Conservation (phyloP, 2,888 invertebrate genomes). For the Cephus pulcher region DNA sequence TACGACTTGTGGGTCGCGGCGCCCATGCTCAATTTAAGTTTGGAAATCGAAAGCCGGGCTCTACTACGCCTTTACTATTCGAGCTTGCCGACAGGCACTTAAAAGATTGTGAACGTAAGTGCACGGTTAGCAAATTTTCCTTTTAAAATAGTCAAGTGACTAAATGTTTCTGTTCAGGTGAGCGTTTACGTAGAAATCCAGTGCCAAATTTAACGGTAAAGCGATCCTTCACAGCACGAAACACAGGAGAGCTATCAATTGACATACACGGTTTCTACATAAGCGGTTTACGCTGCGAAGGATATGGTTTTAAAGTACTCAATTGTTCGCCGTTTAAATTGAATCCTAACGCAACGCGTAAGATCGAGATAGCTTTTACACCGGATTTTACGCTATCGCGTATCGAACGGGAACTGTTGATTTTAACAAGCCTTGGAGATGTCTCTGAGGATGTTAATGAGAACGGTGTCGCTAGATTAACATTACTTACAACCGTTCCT, state of each 20-base stretch:
- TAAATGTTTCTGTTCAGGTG: slow-evolving; percentile 32
- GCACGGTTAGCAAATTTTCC: slow-evolving; percentile 9
- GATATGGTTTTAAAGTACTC: slow-evolving; percentile 82
- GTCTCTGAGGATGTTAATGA: slow-evolving; percentile 20
- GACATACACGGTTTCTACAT: slow-evolving; percentile 76
- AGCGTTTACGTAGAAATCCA: slow-evolving; percentile 57
- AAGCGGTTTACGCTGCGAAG: slow-evolving; percentile 77
- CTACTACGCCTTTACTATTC: slow-evolving; percentile 80
- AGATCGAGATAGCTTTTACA: slow-evolving; percentile 88
- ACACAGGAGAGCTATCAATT: slow-evolving; percentile 92
- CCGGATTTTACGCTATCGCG: slow-evolving; percentile 87
- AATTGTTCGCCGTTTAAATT: slow-evolving; percentile 81
- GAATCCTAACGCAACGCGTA: slow-evolving; percentile 78
- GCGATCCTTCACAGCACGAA: slow-evolving; percentile 85
- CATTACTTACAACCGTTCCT: slow-evolving; percentile 69
- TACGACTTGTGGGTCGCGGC: slow-evolving; percentile 86
- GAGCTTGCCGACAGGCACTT: slow-evolving; percentile 80
- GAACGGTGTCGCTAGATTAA: slow-evolving; percentile 51
- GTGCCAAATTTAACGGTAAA: slow-evolving; percentile 79
- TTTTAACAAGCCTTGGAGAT: slow-evolving; percentile 72
- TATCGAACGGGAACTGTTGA: slow-evolving; percentile 74
- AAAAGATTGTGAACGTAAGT: slow-evolving; percentile 71
- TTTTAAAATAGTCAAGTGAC: not conserved
- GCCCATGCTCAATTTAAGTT: slow-evolving; percentile 89
- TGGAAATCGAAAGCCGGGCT: slow-evolving; percentile 87